Base-by-base conservation (phyloP, 2,797 vertebrate species). In the Octomys mimax region DNA sequence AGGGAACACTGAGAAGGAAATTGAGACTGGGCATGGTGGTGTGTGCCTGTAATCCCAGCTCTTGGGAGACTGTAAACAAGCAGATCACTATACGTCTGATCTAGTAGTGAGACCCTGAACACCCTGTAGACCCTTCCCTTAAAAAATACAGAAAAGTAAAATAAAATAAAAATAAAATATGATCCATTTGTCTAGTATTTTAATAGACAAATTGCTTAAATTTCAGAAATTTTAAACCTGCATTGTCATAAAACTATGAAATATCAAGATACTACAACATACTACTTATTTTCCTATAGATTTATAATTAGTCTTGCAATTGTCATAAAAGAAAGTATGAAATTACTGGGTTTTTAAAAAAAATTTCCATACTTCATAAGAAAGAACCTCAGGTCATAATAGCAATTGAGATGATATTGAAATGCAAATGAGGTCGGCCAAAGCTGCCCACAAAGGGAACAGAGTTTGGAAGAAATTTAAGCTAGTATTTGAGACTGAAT, bases 381-480 rank as follows among this genome's bases (percentile, higher is more conserved):
- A 39, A 75, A 12, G 1, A 2, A 91, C 28, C 86, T 95, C 39
- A 73, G 71, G 14, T 79, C 24, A 24, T 54, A 83, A n/a, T 71
- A 71, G 39, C 26, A 95, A 77, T 11, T 71, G 75, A 92, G 73
- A 83, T 26, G 79, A 83, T 92, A 73, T 10, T 77, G 54, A 95
- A 96, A 64, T 11, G 71, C 2, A 79, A 90, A 70, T 59, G 61
- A 49, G 7, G 57, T n/a, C 91, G 80, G 62, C 54, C 62, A 89
- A 66, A 93, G 54, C 79, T 85, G n/a, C 28, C 14, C 84, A 61
- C 42, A 94, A 87, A 81, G 36, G 26, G 22, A 92, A 14, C 16
- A 70, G 33, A 71, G 8, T 71, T 95, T 92, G 89, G 78, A 71
- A 57, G 42, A 93, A 81, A 84, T 62, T 9, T 75, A 77, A 92